phyloP scores from a whole-genome alignment of 1,140 invertebrate genomes.

The Drosophila trapezifrons region DNA sequence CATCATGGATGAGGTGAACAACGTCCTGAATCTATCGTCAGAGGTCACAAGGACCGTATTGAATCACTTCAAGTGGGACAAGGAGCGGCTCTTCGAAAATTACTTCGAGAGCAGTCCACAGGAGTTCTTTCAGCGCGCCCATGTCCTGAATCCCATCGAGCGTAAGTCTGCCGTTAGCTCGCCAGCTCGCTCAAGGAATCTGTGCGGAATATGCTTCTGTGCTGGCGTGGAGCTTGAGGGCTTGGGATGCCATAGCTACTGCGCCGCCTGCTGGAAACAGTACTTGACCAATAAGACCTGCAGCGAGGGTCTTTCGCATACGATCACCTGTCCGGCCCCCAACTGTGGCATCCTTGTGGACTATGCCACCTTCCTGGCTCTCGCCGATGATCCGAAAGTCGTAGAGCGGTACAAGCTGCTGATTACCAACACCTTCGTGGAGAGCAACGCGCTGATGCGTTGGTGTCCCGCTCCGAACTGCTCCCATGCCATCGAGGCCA shows the following conservation, averaged over 20 bases:
- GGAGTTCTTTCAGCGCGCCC: slow-evolving; percentile 95
- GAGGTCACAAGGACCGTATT: slow-evolving; percentile 96
- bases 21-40: slow-evolving; percentile 93
- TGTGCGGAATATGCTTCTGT: slow-evolving; percentile 82
- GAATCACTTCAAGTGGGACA: slow-evolving; percentile 99
- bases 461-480: slow-evolving; percentile 99
- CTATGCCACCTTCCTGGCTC: slow-evolving; percentile 97
- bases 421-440: slow-evolving; percentile 99
- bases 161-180: background rate
- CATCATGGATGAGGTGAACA: slow-evolving; percentile 97
- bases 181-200: no score
- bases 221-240: slow-evolving; percentile 94
- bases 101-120: slow-evolving; percentile 98
- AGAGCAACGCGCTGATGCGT: slow-evolving; percentile 96
- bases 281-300: slow-evolving; percentile 99
- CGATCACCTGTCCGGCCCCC: slow-evolving; percentile 96
- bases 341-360: slow-evolving; percentile 97
- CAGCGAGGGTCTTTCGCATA: slow-evolving; percentile 97
- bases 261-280: slow-evolving; percentile 96
- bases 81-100: slow-evolving; percentile 98
- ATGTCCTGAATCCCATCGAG: slow-evolving; percentile 94
- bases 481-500: slow-evolving; percentile 96
- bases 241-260: slow-evolving; percentile 97
- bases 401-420: slow-evolving; percentile 98
- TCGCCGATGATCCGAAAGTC: slow-evolving; percentile 95